phyloP scores from a whole-genome alignment of 2,888 invertebrate genomes.

The Aphelenchoides bicaudatus region DNA sequence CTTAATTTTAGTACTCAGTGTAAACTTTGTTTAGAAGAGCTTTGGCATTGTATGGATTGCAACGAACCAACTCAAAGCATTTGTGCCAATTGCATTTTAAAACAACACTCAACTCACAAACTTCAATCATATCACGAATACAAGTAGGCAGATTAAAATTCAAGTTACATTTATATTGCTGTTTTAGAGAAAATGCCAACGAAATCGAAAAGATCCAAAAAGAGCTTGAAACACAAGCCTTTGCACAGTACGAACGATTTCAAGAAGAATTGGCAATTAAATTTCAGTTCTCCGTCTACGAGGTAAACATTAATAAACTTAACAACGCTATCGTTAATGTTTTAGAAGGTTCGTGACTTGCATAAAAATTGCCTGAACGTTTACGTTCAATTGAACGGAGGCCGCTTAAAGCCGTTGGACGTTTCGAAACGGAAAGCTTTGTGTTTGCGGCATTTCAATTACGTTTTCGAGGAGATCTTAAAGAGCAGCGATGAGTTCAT shows the following conservation, averaged over 20 bases:
- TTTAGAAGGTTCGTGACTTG: not conserved
- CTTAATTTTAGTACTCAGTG: too few species aligned
- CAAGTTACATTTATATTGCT: not conserved
- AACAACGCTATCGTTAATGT: not conserved
- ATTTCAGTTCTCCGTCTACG: slow-evolving; percentile 5
- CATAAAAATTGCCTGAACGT: not conserved
- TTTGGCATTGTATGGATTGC: slow-evolving; percentile 6
- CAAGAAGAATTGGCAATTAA: not conserved
- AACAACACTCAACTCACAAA: not conserved
- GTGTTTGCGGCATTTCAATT: not conserved
- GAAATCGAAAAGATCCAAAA: not conserved
- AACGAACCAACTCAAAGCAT: not conserved
- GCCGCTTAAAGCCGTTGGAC: not conserved
- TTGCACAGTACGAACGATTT: slow-evolving; percentile 1
- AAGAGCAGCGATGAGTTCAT: not conserved
- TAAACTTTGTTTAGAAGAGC: slow-evolving; percentile 5
- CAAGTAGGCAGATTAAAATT: not conserved
- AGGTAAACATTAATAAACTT: not conserved
- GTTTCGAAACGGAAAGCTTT: not conserved
- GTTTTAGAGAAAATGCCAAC: not conserved
- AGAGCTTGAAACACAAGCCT: not conserved
- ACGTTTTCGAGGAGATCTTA: slow-evolving; percentile 6
- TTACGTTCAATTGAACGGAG: not conserved
- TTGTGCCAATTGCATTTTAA: slow-evolving; percentile 8
- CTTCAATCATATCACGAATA: not conserved